Evolutionary conservation across 1,140 invertebrate genomes (phyloP), one percentile per base, ranked within the genome.

Genomic region (Drosophila prosaltans): DNA sequence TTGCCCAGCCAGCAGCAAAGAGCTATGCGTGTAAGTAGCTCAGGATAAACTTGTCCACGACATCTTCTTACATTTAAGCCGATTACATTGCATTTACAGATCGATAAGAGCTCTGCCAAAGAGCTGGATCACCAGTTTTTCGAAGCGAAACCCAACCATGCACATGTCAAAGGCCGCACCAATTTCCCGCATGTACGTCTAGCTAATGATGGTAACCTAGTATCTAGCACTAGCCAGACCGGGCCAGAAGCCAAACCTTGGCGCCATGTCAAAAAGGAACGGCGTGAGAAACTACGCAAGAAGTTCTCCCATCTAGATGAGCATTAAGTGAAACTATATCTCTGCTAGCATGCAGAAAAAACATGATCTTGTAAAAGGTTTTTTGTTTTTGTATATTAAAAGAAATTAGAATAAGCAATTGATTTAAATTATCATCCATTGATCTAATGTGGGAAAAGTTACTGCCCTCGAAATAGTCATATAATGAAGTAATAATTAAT

Each of bases 211-310:
- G 91, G 91, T 2, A 74, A 16, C 3, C 7, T 91, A 9, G 69
- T 90, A 2, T 59, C 65, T n/a, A 65, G 54, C 3, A 28, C 10
- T 74, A 9, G 26, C 24, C 28, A 45, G 16, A n/a, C 39, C 3
- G 93, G 60, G 77, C 92, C 75, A 74, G 92, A 71, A 74, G 58
- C 92, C 24, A 98, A 98, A 92, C 96, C 97, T 4, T 97, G 97
- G 96, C 97, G 97, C 83, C 94, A 95, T 81, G 93, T 94, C 3
- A 96, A 96, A 80, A 96, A 96, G 81, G 96, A 97, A 60, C 97
- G 97, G 86, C 95, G 95, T 74, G 97, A 98, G 90, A 98, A 98
- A 92, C 89, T 97, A n/a, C 94, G 97, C 82, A 94, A 96, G 90
- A 93, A 97, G 24, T 97, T 97, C 92, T 93, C 94, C 40, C 95